Percentiles rank a stretch among this genome's conserved stretches.
phyloP scores from a whole-genome alignment of 2,113 vertebrate species.

The Tricholaema leucomelas region DNA sequence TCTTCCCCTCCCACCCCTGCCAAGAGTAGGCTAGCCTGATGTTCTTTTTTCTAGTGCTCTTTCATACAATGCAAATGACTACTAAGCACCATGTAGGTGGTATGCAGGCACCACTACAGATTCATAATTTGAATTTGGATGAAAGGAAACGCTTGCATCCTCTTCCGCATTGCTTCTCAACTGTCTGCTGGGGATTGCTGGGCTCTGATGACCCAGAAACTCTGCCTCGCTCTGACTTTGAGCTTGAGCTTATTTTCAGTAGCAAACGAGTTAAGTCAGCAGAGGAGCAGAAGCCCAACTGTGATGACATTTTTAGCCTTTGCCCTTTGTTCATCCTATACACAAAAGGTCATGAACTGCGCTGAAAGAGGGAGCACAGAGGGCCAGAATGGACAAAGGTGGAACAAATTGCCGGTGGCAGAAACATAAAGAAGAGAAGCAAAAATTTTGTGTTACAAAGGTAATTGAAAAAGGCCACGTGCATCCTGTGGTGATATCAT shows the following conservation, averaged over 20 bases:
- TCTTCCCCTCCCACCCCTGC: slow-evolving; percentile 56
- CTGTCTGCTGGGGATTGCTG: neutral
- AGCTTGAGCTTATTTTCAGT: neutral
- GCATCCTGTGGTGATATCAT: neutral
- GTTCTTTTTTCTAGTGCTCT: slow-evolving; percentile 32
- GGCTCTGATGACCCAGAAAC: neutral
- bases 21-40: slow-evolving; percentile 44
- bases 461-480: neutral
- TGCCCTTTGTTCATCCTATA: slow-evolving; percentile 6
- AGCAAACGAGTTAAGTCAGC: neutral
- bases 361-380: slow-evolving; percentile 18
- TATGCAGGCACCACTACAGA: slow-evolving; percentile 1
- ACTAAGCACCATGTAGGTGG: slow-evolving; percentile 52
- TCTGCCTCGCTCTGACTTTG: neutral
- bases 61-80: slow-evolving; percentile 47
- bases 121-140: neutral
- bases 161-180: neutral
- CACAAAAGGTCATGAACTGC: slow-evolving; percentile 34
- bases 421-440: slow-evolving; percentile 19
- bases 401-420: slow-evolving; percentile 56
- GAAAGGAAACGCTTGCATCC: neutral
- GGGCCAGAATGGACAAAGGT: neutral
- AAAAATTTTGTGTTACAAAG: slow-evolving; percentile 11
- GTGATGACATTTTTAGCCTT: slow-evolving; percentile 37
- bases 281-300: slow-evolving; percentile 24